A percentile compares a stretch with the other conserved stretches of the same genome.
phyloP scores from a whole-genome alignment of 1,140 invertebrate species.

The Drosophila murphyi region DNA sequence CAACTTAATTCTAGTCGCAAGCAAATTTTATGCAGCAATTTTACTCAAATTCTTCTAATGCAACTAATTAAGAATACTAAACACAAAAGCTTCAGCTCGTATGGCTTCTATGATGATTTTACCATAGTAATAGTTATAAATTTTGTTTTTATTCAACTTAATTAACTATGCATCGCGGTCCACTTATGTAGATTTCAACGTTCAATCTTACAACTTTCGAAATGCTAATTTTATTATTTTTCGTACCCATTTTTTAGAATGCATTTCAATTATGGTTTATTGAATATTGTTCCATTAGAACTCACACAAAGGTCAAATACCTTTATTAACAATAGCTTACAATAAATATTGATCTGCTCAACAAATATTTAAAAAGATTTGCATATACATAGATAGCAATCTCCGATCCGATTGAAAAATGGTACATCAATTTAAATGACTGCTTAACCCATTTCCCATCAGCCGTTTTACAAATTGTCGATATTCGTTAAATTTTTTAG shows the following conservation, averaged over 20 bases:
- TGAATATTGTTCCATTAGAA: too few species aligned
- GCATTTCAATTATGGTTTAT: not conserved
- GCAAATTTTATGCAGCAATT: conserved; percentile 72
- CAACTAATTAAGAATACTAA: conserved; percentile 41
- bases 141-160: conserved; percentile 28
- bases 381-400: too few species aligned
- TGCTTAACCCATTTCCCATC: too few species aligned
- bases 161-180: conserved; percentile 23
- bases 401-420: too few species aligned
- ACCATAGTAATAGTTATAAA: conserved; percentile 24
- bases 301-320: too few species aligned
- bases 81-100: conserved; percentile 27
- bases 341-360: too few species aligned
- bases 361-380: too few species aligned
- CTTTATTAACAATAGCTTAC: too few species aligned
- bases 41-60: conserved; percentile 65
- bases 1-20: conserved; percentile 76
- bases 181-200: conserved; percentile 29
- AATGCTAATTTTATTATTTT: not conserved
- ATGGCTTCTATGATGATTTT: conserved; percentile 29
- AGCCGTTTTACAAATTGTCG: too few species aligned
- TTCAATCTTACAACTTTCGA: too few species aligned
- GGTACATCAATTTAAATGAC: too few species aligned
- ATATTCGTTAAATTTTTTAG: too few species aligned
- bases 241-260: conserved; percentile 3